Percentiles rank a stretch among this genome's conserved stretches.
These are phyloP conservation scores for Echinops telfairi DNA, from an alignment of 2,113 vertebrate genomes.

Conservation along the genomic window DNA sequence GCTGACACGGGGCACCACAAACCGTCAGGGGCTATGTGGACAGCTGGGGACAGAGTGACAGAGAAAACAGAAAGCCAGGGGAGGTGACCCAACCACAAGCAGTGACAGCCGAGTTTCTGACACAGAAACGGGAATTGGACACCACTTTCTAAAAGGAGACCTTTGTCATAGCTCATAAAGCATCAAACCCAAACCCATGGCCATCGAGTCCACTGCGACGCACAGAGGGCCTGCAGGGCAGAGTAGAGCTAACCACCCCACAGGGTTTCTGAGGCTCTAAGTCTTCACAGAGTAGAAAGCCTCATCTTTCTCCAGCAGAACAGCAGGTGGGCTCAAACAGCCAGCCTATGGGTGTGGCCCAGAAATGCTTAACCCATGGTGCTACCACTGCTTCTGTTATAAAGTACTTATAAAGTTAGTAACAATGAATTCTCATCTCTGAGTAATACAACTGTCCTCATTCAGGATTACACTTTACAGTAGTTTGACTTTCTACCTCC, in stretches of 20 bases:
- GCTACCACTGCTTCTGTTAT: no score
- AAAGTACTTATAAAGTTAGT: background rate
- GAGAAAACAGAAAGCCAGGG: background rate
- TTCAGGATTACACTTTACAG: background rate
- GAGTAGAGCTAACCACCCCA: no score
- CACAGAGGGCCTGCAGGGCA: no score
- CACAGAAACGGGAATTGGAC: background rate
- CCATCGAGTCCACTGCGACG: no score
- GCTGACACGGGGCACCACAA: background rate
- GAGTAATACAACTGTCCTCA: slow-evolving; percentile 27
- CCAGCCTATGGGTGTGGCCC: no score
- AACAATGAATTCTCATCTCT: background rate
- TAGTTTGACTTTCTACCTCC: background rate
- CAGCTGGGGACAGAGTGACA: background rate
- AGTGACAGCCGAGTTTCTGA: background rate
- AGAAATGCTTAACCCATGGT: no score
- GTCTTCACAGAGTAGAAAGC: no score
- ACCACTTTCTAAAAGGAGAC: background rate
- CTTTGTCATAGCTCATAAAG: background rate
- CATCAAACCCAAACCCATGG: background rate
- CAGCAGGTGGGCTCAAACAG: no score
- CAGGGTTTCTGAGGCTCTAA: no score
- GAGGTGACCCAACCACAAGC: background rate
- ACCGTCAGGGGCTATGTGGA: background rate
- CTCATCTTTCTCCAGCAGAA: no score